These are phyloP conservation scores for Andrena marginata DNA, from an alignment of 2,888 invertebrate genomes.

Conservation along the genomic window DNA sequence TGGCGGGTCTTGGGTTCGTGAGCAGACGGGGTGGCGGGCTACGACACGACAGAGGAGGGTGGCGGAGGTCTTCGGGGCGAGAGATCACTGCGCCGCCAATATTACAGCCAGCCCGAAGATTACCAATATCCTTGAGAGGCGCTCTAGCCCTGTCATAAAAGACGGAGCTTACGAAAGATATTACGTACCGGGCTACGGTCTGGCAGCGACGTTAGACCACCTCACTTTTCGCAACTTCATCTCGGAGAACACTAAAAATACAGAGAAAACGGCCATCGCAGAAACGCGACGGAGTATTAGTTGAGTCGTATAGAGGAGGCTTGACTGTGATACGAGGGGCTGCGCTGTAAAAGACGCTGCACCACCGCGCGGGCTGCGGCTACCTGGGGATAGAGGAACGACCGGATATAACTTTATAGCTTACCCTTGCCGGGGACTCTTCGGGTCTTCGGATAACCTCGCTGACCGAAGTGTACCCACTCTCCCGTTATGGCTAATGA, in stretches of 20 bases:
- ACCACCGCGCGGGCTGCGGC: background rate
- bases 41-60: slow-evolving; percentile 35
- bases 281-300: slow-evolving; percentile 50
- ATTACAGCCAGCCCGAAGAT: slow-evolving; percentile 84
- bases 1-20: slow-evolving; percentile 45
- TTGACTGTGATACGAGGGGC: slow-evolving; percentile 33
- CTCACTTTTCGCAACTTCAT: slow-evolving; percentile 82
- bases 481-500: slow-evolving; percentile 18
- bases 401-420: slow-evolving; percentile 21
- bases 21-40: slow-evolving; percentile 48
- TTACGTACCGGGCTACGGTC: slow-evolving; percentile 78
- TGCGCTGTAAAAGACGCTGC: slow-evolving; percentile 47
- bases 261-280: slow-evolving; percentile 54
- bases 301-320: slow-evolving; percentile 27
- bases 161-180: slow-evolving; percentile 84
- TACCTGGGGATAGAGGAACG: slow-evolving; percentile 2
- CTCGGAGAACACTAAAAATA: slow-evolving; percentile 77
- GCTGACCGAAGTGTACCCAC: slow-evolving; percentile 28
- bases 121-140: slow-evolving; percentile 85
- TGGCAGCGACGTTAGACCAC: slow-evolving; percentile 64
- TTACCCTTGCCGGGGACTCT: background rate
- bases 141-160: slow-evolving; percentile 84
- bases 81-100: slow-evolving; percentile 84
- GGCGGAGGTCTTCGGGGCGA: slow-evolving; percentile 75
- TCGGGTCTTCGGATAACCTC: slow-evolving; percentile 9